Conservation (phyloP, 2,888 invertebrate genomes). For the Cancer borealis region DNA sequence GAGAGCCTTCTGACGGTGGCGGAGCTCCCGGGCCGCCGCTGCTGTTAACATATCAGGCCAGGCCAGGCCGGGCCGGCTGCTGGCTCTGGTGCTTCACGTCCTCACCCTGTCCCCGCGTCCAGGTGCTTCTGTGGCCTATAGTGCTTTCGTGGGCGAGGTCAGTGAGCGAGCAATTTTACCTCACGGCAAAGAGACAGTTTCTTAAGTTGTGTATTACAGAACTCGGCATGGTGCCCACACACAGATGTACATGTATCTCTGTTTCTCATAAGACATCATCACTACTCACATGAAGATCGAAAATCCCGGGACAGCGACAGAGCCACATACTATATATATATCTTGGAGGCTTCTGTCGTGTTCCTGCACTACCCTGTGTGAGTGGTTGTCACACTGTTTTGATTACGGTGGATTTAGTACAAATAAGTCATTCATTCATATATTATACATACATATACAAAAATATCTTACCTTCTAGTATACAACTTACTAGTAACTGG, state of each 20-base stretch:
- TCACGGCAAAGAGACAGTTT: conserved; percentile 48
- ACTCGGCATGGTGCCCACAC: conserved; percentile 60
- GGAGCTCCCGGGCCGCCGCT: conserved; percentile 34
- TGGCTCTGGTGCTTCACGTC: conserved; percentile 46
- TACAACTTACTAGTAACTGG: conserved; percentile 61
- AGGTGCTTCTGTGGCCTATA: conserved; percentile 68
- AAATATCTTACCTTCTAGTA: conserved; percentile 69
- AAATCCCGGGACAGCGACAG: conserved; percentile 51
- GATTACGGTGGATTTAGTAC: conserved; percentile 73
- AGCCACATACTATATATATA: conserved; percentile 51
- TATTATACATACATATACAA: conserved; percentile 67
- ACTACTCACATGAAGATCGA: conserved; percentile 62
- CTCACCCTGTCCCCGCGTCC: conserved; percentile 54
- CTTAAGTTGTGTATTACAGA: conserved; percentile 50
- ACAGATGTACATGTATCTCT: conserved; percentile 60
- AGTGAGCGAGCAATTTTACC: conserved; percentile 46
- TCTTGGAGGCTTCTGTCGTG: conserved; percentile 42
- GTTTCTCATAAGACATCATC: conserved; percentile 55
- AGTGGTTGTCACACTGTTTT: conserved; percentile 60
- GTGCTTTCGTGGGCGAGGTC: conserved; percentile 62
- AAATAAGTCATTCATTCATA: conserved; percentile 74
- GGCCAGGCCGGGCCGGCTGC: conserved; percentile 34
- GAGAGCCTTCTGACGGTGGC: conserved; percentile 38
- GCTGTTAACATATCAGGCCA: conserved; percentile 66
- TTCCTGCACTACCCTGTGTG: conserved; percentile 57